phyloP scores from a whole-genome alignment of 2,113 vertebrate species.

The Dunckerocampus dactyliophorus region DNA sequence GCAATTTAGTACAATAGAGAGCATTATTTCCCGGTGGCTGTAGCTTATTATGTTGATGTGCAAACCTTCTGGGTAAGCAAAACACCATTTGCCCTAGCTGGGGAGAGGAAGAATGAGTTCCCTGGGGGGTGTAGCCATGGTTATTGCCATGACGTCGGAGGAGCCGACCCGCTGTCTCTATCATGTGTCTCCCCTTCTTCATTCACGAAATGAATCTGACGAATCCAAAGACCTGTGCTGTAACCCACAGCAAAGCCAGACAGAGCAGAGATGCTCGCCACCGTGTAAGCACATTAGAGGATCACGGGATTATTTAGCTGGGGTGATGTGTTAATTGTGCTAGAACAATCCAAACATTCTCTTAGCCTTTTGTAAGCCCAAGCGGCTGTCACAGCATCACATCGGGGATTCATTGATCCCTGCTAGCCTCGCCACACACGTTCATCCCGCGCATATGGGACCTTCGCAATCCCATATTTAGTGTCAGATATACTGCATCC shows the following conservation, averaged over 20 bases:
- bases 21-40: slow-evolving; percentile 20
- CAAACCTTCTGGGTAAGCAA: slow-evolving; percentile 38
- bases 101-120: slow-evolving; percentile 58
- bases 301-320: slow-evolving; percentile 54
- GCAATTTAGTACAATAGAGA: slow-evolving; percentile 7
- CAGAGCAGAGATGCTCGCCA: slow-evolving; percentile 49
- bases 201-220: slow-evolving; percentile 67
- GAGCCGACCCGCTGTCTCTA: slow-evolving; percentile 54
- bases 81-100: slow-evolving; percentile 46
- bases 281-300: slow-evolving; percentile 63
- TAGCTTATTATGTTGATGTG: slow-evolving; percentile 20
- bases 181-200: slow-evolving; percentile 54
- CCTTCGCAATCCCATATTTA: slow-evolving; percentile 43
- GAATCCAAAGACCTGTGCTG: slow-evolving; percentile 48
- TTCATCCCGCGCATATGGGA: slow-evolving; percentile 53
- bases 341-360: slow-evolving; percentile 50
- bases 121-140: slow-evolving; percentile 72
- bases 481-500: slow-evolving; percentile 55
- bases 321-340: slow-evolving; percentile 60
- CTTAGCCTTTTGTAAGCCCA: slow-evolving; percentile 47
- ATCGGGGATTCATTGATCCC: slow-evolving; percentile 42
- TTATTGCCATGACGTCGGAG: slow-evolving; percentile 68
- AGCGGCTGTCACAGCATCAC: slow-evolving; percentile 20
- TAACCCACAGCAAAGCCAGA: slow-evolving; percentile 57
- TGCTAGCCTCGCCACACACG: slow-evolving; percentile 30